Conservation (phyloP, 2,113 vertebrate species). For the Gallinago undulata region DNA sequence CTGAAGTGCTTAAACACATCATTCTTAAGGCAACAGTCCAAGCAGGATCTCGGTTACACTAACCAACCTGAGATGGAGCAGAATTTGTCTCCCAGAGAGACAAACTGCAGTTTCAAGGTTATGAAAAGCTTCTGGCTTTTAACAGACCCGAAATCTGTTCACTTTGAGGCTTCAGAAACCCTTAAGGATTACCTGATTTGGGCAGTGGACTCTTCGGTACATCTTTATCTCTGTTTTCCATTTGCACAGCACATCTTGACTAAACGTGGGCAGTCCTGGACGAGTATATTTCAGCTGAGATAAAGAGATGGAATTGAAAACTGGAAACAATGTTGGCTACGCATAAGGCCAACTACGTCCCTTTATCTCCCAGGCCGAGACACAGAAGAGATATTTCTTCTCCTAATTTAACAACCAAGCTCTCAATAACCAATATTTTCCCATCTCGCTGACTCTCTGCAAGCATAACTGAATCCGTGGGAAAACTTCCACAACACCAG, state of each 20-base stretch:
- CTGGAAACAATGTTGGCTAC: not conserved
- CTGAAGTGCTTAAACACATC: not conserved
- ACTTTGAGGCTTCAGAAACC: not conserved
- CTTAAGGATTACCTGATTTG: conserved; percentile 85
- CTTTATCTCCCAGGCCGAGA: not conserved
- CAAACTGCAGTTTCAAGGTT: not conserved
- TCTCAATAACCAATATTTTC: not conserved
- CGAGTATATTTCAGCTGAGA: conserved; percentile 91
- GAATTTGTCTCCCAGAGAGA: not conserved
- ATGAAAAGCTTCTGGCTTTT: not conserved
- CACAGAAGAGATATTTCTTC: not conserved
- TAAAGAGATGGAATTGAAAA: not conserved
- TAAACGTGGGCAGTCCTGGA: conserved; percentile 90
- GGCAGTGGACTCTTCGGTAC: conserved; percentile 89
- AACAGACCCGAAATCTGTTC: not conserved
- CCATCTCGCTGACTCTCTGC: not conserved
- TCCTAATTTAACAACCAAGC: not conserved
- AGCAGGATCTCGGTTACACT: not conserved
- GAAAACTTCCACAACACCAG: not conserved
- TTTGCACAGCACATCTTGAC: conserved; percentile 91
- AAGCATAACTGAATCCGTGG: not conserved
- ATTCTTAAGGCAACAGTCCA: not conserved
- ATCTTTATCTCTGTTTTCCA: conserved; percentile 95
- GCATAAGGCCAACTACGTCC: not conserved
- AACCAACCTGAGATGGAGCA: not conserved